phyloP scores from a whole-genome alignment of 2,888 invertebrate species.

The Eupithecia insigniata region DNA sequence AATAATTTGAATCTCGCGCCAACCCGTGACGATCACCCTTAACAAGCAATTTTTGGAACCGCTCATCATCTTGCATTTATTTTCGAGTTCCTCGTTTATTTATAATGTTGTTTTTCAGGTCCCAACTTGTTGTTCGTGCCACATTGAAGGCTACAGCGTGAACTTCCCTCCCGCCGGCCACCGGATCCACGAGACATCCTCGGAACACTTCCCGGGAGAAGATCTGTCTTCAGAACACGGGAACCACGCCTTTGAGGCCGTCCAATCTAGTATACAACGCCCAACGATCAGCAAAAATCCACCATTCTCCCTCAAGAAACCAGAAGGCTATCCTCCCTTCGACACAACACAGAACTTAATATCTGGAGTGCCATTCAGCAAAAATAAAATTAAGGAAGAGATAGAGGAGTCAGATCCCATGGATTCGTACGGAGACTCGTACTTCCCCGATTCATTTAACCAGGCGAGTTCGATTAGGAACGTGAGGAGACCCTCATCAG shows the following conservation, averaged over 20 bases:
- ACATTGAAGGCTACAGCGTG: conserved; percentile 90
- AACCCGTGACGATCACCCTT: too few species aligned
- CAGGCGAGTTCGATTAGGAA: conserved; percentile 74
- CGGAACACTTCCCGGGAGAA: conserved; percentile 84
- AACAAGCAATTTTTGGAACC: neutral
- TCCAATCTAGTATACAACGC: conserved; percentile 70
- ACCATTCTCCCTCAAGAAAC: conserved; percentile 66
- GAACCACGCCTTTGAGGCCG: conserved; percentile 77
- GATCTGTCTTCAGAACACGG: conserved; percentile 79
- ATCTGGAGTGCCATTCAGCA: conserved; percentile 66
- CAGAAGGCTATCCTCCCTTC: conserved; percentile 66
- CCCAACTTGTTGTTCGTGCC: conserved; percentile 92
- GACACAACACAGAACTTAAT: conserved; percentile 73
- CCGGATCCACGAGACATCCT: conserved; percentile 77
- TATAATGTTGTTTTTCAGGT: conserved; percentile 69
- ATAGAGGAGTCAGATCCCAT: conserved; percentile 59
- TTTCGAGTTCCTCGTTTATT: neutral
- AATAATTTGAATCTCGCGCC: too few species aligned
- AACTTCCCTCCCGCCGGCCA: conserved; percentile 86
- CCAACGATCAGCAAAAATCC: conserved; percentile 66
- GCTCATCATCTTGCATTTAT: neutral
- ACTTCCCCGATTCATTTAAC: conserved; percentile 76
- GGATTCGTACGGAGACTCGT: conserved; percentile 77
- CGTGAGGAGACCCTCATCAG: conserved; percentile 64
- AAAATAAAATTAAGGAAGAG: conserved; percentile 64